Evolutionary conservation across 2,888 invertebrate species (phyloP).

Genomic region (Exephanes ischioxanthus): DNA sequence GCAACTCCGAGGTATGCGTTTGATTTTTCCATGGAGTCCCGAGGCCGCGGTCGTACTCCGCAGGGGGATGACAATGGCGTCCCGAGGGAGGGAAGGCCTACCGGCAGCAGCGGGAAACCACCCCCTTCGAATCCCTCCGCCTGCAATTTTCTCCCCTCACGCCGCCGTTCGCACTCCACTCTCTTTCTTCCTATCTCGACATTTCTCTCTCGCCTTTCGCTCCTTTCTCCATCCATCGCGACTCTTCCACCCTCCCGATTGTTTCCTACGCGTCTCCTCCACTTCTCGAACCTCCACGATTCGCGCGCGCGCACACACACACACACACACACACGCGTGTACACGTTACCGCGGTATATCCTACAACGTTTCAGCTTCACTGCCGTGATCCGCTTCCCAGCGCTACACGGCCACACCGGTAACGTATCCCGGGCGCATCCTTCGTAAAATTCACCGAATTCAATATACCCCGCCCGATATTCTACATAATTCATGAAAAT

Average conservation of each 20-base stretch:
- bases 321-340: constrained; percentile 52
- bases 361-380: constrained; percentile 48
- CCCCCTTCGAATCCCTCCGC: constrained; percentile 65
- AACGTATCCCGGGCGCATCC: constrained; percentile 81
- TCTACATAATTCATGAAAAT: constrained; percentile 85
- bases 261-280: constrained; percentile 81
- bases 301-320: constrained; percentile 65
- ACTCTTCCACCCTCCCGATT: constrained; percentile 78
- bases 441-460: constrained; percentile 82
- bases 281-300: constrained; percentile 73
- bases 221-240: constrained; percentile 63
- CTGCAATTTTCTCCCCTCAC: constrained; percentile 58
- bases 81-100: constrained; percentile 82
- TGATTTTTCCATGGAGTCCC: constrained; percentile 82
- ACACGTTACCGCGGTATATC: constrained; percentile 50
- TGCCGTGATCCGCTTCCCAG: constrained; percentile 63
- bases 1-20: constrained; percentile 80
- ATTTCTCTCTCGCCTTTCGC: constrained; percentile 36
- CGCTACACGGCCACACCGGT: constrained; percentile 42
- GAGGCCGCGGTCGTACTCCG: constrained; percentile 79
- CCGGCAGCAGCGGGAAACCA: constrained; percentile 74
- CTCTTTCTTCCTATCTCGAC: constrained; percentile 47
- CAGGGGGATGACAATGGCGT: constrained; percentile 83
- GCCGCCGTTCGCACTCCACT: constrained; percentile 53
- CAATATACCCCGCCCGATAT: constrained; percentile 82